Conservation (phyloP, 2,113 vertebrate genomes). For the Sclerurus mexicanus region DNA sequence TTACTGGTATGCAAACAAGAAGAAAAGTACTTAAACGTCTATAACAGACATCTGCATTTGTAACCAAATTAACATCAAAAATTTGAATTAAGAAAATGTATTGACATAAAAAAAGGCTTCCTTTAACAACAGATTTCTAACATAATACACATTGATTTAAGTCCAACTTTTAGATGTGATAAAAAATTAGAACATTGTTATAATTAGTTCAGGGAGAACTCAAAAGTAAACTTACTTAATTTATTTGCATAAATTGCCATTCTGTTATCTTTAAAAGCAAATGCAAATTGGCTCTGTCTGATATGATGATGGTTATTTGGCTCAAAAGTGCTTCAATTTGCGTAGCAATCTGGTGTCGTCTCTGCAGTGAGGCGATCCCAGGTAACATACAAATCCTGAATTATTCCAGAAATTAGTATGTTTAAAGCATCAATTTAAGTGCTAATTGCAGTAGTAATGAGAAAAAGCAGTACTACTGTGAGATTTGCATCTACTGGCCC, state of each 20-base stretch:
- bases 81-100: slow-evolving; percentile 74
- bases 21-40: slow-evolving; percentile 59
- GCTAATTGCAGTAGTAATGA: slow-evolving; percentile 98
- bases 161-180: slow-evolving; percentile 77
- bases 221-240: slow-evolving; percentile 88
- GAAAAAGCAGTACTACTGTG: slow-evolving; percentile 88
- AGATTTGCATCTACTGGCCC: slow-evolving; percentile 88
- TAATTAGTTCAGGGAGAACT: slow-evolving; percentile 87
- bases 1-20: slow-evolving; percentile 61
- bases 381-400: slow-evolving; percentile 91
- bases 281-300: slow-evolving; percentile 86
- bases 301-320: slow-evolving; percentile 88
- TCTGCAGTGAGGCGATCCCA: slow-evolving; percentile 85
- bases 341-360: slow-evolving; percentile 83
- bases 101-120: slow-evolving; percentile 72
- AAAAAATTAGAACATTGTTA: slow-evolving; percentile 83
- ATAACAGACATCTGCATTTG: slow-evolving; percentile 65
- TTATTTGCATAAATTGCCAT: slow-evolving; percentile 89
- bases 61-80: slow-evolving; percentile 76
- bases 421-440: slow-evolving; percentile 97
- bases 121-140: slow-evolving; percentile 71
- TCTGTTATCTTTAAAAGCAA: slow-evolving; percentile 87
- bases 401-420: slow-evolving; percentile 92
- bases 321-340: slow-evolving; percentile 88
- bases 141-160: slow-evolving; percentile 70